Evolutionary conservation across 2,888 invertebrate species (phyloP).

Genomic region (Willowsia nigromaculata): DNA sequence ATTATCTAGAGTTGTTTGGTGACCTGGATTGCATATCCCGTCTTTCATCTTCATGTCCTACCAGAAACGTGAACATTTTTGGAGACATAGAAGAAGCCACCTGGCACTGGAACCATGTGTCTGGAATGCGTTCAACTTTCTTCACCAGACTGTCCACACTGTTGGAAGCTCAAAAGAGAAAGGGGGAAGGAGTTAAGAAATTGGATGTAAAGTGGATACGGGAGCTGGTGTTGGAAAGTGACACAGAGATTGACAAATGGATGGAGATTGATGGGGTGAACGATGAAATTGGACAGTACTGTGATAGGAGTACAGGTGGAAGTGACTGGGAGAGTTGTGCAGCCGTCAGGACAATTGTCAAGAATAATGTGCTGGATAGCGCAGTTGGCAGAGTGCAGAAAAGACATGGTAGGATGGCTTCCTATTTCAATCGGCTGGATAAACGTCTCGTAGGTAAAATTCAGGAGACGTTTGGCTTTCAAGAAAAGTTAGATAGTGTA

Average conservation of each 20-base stretch:
- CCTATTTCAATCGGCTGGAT: slow-evolving; percentile 75
- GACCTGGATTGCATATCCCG: slow-evolving; percentile 63
- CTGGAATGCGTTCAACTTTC: slow-evolving; percentile 34
- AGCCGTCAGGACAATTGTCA: slow-evolving; percentile 75
- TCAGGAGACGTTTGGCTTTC: slow-evolving; percentile 67
- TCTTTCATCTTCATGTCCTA: slow-evolving; percentile 5
- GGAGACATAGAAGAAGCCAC: slow-evolving; percentile 53
- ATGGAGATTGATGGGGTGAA: slow-evolving; percentile 40
- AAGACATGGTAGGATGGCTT: slow-evolving; percentile 70
- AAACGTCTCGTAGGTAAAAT: slow-evolving; percentile 53
- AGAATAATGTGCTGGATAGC: slow-evolving; percentile 63
- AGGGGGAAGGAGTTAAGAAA: background rate
- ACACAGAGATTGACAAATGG: slow-evolving; percentile 58
- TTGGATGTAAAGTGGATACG: slow-evolving; percentile 8
- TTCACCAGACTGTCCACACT: slow-evolving; percentile 24
- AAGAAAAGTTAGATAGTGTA: slow-evolving; percentile 25
- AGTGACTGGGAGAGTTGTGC: slow-evolving; percentile 68
- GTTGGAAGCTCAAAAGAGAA: background rate
- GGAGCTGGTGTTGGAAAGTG: slow-evolving; percentile 68
- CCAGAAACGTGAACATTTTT: slow-evolving; percentile 44
- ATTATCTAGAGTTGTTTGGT: slow-evolving; percentile 40
- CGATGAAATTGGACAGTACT: slow-evolving; percentile 72
- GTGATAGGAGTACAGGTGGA: slow-evolving; percentile 52
- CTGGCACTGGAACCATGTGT: slow-evolving; percentile 57
- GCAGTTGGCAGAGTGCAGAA: slow-evolving; percentile 62